Conservation (phyloP, 2,888 invertebrate genomes). For the Catocala nupta region DNA sequence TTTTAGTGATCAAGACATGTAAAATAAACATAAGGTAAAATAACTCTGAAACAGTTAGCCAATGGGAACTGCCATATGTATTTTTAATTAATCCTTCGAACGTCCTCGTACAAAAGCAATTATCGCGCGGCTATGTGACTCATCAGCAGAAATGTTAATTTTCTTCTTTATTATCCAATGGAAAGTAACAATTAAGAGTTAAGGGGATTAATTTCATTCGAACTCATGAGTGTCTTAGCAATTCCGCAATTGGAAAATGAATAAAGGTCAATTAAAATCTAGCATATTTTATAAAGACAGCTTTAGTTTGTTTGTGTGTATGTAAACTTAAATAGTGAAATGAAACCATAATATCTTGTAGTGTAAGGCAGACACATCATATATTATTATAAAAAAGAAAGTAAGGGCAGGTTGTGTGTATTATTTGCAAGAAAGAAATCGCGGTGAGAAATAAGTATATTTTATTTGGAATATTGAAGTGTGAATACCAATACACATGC, state of each 20-base stretch:
- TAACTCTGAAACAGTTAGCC: constrained; percentile 44
- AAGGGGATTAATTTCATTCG: constrained; percentile 28
- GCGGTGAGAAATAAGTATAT: no score
- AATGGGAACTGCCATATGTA: constrained; percentile 56
- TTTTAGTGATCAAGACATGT: constrained; percentile 38
- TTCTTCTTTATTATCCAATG: constrained; percentile 49
- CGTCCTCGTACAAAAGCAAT: constrained; percentile 57
- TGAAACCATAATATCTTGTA: no score
- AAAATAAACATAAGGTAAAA: constrained; percentile 49
- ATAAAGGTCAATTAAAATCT: constrained; percentile 9
- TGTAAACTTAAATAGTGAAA: no score
- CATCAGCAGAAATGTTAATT: constrained; percentile 53
- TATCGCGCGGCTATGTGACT: constrained; percentile 49
- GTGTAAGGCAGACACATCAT: no score
- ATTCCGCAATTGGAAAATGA: constrained; percentile 13
- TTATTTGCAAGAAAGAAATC: no score
- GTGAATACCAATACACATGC: no score
- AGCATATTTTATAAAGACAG: not conserved
- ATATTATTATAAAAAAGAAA: no score
- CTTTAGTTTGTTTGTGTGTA: no score
- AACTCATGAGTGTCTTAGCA: constrained; percentile 11
- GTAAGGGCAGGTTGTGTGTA: no score
- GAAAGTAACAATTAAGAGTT: constrained; percentile 39
- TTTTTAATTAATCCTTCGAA: constrained; percentile 56
- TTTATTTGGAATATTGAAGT: no score